A percentile compares a stretch with the other conserved stretches of the same genome.
Evolutionary conservation across 2,888 invertebrate species (phyloP).

Genomic region (Xestia ashworthii): DNA sequence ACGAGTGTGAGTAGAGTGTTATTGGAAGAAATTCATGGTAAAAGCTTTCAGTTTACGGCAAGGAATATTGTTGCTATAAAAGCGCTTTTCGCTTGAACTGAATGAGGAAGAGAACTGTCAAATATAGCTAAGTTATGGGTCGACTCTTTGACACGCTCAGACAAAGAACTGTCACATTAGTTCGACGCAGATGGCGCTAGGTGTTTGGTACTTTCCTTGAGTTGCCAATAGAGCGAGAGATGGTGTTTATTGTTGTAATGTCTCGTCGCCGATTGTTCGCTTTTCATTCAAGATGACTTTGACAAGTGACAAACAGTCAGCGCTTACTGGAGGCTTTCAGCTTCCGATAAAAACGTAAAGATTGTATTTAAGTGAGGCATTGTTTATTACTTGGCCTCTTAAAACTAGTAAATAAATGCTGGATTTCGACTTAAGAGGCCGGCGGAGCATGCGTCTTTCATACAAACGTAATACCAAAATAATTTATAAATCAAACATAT

Average conservation of each 20-base stretch:
- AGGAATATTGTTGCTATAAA: neutral
- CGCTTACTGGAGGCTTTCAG: neutral
- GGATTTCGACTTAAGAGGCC: neutral
- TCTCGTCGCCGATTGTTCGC: neutral
- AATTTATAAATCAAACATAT: too few species aligned
- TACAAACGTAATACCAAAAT: too few species aligned
- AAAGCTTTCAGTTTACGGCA: neutral
- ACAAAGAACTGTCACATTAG: neutral
- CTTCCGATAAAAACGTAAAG: neutral
- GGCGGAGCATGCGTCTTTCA: too few species aligned
- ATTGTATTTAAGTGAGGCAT: neutral
- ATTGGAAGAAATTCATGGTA: neutral
- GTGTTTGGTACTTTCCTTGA: neutral
- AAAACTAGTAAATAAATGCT: neutral
- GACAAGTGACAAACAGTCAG: neutral
- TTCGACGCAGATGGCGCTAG: neutral
- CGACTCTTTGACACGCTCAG: neutral
- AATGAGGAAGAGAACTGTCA: neutral
- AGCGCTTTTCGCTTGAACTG: constrained; percentile 16
- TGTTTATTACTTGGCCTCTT: neutral
- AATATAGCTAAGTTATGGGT: neutral
- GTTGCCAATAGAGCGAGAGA: neutral
- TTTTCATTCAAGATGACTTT: neutral
- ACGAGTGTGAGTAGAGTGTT: neutral
- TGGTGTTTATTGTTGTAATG: neutral